Base-by-base conservation (phyloP, 2,797 vertebrate species). In the Lithobates pipiens region DNA sequence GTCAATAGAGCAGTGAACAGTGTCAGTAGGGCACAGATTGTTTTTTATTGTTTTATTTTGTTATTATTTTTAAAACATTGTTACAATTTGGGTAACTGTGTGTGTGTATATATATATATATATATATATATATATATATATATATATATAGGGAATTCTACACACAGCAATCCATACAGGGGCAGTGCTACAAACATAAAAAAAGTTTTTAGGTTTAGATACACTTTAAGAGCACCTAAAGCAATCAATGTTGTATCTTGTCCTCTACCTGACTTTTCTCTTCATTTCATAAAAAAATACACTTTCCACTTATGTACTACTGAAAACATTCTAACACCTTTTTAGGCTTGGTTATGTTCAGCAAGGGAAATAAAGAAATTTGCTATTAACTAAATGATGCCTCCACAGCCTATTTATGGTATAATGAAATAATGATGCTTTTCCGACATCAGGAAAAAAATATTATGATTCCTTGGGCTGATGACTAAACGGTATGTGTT, bases 241-340 rank as follows among this genome's bases (percentile, higher is more conserved):
- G 1, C 21, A 23, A 10, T 65, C 9, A 73, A 46, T 42, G 71
- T 39, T 25, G 36, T 21, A 36, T 32, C 6, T 34, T 72, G 18
- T 36, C 34, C 34, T 27, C n/a, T 13, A 1, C 34, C 10, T 67
- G 57, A 78, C 39, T 65, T 29, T 76, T 27, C 13, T 83, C 46
- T 39, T 44, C 2, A n/a, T 42, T 67, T 63, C 16, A 61, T 76
- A 70, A 61, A 75, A 70, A 54, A 25, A 67, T 16, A 27, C 80
- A 83, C 78, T 80, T 71, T 54, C 46, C 32, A 72, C 61, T 67
- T 73, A 80, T 80, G 42, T 39, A 68, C 44, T 85, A 61, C 32
- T 75, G 67, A 42, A 67, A 68, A 57, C 63, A 68, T 39, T 69
- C 25, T 6, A 75, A 76, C 72, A 75, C 63, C 61, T 80, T 80